Percentiles rank a stretch among this genome's conserved stretches.
Evolutionary conservation across 2,113 vertebrate genomes (phyloP).

Genomic region (Cyrtonyx montezumae): DNA sequence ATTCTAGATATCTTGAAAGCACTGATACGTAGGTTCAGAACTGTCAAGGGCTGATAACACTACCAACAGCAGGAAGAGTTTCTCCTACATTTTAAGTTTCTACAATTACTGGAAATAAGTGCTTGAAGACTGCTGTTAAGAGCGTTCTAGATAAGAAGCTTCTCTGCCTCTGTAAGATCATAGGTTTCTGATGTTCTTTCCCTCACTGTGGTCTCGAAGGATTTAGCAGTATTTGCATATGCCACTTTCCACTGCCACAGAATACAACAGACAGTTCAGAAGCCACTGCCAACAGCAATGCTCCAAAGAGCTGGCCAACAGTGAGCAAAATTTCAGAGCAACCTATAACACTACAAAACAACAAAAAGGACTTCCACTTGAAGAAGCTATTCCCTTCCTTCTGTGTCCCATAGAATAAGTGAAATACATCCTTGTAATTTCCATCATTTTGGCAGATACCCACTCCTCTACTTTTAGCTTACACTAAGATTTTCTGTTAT

Average conservation of each 20-base stretch:
- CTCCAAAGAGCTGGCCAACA: background rate
- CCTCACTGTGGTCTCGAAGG: background rate
- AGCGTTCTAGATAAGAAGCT: background rate
- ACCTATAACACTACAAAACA: background rate
- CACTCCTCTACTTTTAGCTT: background rate
- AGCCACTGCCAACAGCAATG: background rate
- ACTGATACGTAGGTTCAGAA: rapidly evolving
- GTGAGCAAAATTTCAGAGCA: background rate
- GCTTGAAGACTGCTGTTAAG: background rate
- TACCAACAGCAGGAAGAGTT: background rate
- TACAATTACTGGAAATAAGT: background rate
- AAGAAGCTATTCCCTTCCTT: background rate
- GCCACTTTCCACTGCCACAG: background rate
- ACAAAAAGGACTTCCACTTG: background rate
- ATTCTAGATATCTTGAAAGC: background rate
- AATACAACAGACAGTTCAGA: background rate
- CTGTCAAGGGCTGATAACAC: background rate
- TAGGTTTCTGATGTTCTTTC: background rate
- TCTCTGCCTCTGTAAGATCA: background rate
- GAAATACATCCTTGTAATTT: background rate
- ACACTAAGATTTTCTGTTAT: background rate
- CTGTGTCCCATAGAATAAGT: background rate
- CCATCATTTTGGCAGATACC: background rate
- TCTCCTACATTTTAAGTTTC: background rate
- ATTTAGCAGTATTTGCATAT: background rate